Evolutionary conservation across 2,113 vertebrate species (phyloP), one percentile per base, ranked within the genome.

Genomic region (Oophaga pumilio): DNA sequence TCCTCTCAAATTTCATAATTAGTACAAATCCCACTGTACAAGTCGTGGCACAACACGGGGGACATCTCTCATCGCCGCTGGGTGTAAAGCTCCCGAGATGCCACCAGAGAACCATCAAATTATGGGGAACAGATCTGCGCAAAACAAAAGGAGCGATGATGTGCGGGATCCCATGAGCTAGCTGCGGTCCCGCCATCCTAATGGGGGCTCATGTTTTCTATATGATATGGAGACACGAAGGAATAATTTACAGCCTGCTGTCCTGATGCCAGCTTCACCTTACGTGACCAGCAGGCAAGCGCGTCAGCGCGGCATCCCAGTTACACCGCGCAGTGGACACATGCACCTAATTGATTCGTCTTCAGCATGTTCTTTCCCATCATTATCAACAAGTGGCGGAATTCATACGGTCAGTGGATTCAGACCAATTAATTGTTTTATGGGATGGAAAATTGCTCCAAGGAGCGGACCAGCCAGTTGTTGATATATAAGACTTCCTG

Each of bases 1-100:
- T 80, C 78, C 18, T 80, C 57, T 80, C 56, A 33, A 12, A 9
- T 60, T 57, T 62, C 78, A 57, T 57, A 60, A 80, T 80, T 60
- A 80, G 78, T 33, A 22, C 17, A 33, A 80, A 59, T 33, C 56
- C 69, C 15, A 9, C 26, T 5, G 57, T 33, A 59, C 56, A 57
- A 80, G 78, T 59, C 57, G 78, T 62, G 22, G 43, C 26, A 76
- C 22, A 57, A 62, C 74, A 50, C 52, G 12, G 14, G 33, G 73
- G 71, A 74, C 59, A 14, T 85, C 84, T 85, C 71, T 85, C 84
- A 85, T 85, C 84, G n/a, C 84, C 8, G 73, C 26, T 60, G 3
- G 26, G 53, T 76, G 60, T 62, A 85, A 85, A 76, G 74, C 73
- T 64, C 71, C 20, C 56, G 7, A 85, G 57, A 60, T 50, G 69